Evolutionary conservation across 2,888 invertebrate genomes (phyloP).

Genomic region (Pristionchus exspectatus): DNA sequence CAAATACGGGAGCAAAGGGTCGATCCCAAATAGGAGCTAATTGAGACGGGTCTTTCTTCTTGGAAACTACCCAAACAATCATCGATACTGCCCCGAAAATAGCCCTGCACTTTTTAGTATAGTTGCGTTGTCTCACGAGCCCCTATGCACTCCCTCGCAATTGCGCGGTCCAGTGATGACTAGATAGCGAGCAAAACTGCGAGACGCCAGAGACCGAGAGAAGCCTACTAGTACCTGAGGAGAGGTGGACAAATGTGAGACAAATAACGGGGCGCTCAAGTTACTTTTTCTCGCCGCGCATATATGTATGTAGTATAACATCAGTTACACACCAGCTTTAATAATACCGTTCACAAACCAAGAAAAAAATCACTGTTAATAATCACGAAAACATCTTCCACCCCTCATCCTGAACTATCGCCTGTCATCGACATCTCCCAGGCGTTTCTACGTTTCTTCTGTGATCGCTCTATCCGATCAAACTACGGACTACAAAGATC

Average conservation of each 20-base stretch:
- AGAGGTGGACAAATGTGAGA: neutral
- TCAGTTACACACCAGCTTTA: neutral
- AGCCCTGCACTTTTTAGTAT: constrained; percentile 1
- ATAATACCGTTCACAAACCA: neutral
- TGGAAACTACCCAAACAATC: neutral
- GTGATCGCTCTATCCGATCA: neutral
- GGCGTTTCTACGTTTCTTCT: neutral
- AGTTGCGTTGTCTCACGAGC: neutral
- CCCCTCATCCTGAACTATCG: too few species aligned
- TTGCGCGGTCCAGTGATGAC: neutral
- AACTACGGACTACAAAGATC: neutral
- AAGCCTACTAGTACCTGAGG: constrained; percentile 3
- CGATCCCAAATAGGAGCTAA: constrained; percentile 15
- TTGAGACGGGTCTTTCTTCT: neutral
- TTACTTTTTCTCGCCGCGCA: constrained; percentile 30
- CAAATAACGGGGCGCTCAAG: neutral
- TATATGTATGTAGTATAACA: constrained; percentile 32
- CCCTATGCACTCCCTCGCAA: constrained; percentile 7
- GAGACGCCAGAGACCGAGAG: constrained; percentile 29
- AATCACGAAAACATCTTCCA: neutral
- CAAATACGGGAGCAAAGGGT: neutral
- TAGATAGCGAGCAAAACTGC: neutral
- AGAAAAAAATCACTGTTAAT: neutral
- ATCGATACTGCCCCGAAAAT: neutral
- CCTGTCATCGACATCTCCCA: neutral